Evolutionary conservation across 2,797 vertebrate genomes (phyloP).

Genomic region (Muraenolepis orangiensis): DNA sequence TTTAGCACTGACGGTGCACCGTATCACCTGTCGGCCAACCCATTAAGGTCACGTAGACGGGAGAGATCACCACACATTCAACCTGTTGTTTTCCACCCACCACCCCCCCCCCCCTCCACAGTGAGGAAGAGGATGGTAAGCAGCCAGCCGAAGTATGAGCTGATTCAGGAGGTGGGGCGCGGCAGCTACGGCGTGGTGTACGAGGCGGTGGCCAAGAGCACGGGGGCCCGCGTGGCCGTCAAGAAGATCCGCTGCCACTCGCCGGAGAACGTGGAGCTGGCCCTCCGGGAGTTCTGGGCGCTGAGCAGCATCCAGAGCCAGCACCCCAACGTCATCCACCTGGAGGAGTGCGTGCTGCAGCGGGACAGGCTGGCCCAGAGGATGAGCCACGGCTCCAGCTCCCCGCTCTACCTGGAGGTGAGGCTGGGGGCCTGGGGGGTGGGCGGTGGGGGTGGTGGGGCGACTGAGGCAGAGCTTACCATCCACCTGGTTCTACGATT

Average conservation of each 20-base stretch:
- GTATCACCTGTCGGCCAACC: too few species aligned
- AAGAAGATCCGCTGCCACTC: conserved; percentile 98
- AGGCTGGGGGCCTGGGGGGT: conserved; percentile 10
- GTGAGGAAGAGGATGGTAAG: conserved; percentile 93
- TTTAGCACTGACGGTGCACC: too few species aligned
- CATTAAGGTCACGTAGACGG: too few species aligned
- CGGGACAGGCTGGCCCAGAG: conserved; percentile 92
- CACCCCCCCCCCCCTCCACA: conserved; percentile 49
- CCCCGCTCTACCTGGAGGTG: conserved; percentile 94
- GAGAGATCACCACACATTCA: too few species aligned
- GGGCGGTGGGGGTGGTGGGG: too few species aligned
- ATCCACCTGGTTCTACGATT: background rate
- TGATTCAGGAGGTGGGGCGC: conserved; percentile 98
- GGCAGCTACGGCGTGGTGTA: conserved; percentile 98
- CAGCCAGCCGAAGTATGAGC: conserved; percentile 98
- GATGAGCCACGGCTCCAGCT: conserved; percentile 93
- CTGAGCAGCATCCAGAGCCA: conserved; percentile 98
- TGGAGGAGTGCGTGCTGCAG: conserved; percentile 96
- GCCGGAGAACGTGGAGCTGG: conserved; percentile 96
- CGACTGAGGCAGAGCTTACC: background rate
- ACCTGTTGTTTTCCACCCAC: background rate
- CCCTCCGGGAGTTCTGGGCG: conserved; percentile 96
- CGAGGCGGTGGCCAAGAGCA: conserved; percentile 89
- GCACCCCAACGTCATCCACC: conserved; percentile 96
- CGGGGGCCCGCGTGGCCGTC: conserved; percentile 87